These are phyloP conservation scores for Sinhomidia bicolor DNA, from an alignment of 2,888 invertebrate species.

Conservation along the genomic window DNA sequence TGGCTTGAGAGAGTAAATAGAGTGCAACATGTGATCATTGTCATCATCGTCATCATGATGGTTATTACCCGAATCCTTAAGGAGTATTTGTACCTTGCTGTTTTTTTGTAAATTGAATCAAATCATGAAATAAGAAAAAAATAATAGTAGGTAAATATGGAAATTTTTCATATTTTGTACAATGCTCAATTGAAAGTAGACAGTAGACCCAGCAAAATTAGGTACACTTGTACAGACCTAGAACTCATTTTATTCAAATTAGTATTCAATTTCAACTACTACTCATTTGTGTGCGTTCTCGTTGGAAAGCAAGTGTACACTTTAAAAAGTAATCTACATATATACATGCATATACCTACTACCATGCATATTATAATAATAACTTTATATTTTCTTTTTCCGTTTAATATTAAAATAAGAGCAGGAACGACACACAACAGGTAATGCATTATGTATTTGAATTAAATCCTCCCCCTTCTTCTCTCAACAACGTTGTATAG, in stretches of 20 bases:
- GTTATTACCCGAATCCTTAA: neutral
- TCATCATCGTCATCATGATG: too few species aligned
- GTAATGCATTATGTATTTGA: constrained; percentile 61
- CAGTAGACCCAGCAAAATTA: too few species aligned
- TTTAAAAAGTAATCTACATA: too few species aligned
- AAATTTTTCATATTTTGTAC: neutral
- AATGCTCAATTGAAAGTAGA: neutral
- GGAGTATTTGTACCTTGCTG: too few species aligned
- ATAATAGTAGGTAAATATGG: too few species aligned
- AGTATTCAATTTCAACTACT: constrained; percentile 46
- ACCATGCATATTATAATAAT: too few species aligned
- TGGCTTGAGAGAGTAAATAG: neutral
- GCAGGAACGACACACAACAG: constrained; percentile 56
- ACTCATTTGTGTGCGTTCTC: neutral
- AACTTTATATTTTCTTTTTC: too few species aligned
- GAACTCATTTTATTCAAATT: constrained; percentile 35
- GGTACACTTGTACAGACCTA: neutral
- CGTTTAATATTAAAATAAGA: constrained; percentile 22
- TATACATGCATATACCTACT: too few species aligned
- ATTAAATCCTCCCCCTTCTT: constrained; percentile 23
- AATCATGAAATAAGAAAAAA: neutral
- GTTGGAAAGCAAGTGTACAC: neutral
- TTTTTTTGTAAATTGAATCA: neutral
- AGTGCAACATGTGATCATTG: constrained; percentile 46
- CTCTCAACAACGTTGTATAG: neutral